Evolutionary conservation across 1,140 invertebrate species (phyloP).

Genomic region (Ips nitidus): DNA sequence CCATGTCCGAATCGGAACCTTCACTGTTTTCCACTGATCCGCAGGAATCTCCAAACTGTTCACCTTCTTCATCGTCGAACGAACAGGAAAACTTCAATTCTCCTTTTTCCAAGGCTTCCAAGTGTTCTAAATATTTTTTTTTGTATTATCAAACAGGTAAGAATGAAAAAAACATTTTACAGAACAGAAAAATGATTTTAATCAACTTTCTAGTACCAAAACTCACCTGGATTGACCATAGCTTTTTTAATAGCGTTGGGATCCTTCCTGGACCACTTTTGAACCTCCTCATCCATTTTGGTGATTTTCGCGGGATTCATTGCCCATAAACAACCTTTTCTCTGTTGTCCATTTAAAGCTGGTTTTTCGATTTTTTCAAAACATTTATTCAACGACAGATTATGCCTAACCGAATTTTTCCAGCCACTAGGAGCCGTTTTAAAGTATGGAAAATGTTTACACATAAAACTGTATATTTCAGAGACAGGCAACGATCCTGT

Average conservation of each 20-base stretch:
- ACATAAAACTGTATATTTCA: slow-evolving; percentile 99
- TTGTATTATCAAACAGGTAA: no score
- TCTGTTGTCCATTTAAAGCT: slow-evolving; percentile 74
- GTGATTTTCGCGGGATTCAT: slow-evolving; percentile 91
- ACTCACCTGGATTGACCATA: slow-evolving; percentile 79
- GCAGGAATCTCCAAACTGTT: slow-evolving; percentile 54
- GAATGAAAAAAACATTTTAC: no score
- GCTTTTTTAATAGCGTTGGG: slow-evolving; percentile 80
- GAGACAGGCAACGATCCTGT: slow-evolving; percentile 94
- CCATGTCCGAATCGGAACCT: slow-evolving; percentile 54
- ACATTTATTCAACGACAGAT: slow-evolving; percentile 94
- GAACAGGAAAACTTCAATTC: slow-evolving; percentile 73
- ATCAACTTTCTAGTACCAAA: no score
- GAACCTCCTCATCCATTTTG: slow-evolving; percentile 97
- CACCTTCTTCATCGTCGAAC: slow-evolving; percentile 48
- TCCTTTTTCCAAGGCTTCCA: slow-evolving; percentile 78
- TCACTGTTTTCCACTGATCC: slow-evolving; percentile 56
- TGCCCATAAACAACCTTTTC: slow-evolving; percentile 93
- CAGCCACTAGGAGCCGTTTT: slow-evolving; percentile 96
- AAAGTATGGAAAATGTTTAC: slow-evolving; percentile 97
- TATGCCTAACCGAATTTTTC: slow-evolving; percentile 97
- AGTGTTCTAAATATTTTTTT: slow-evolving; percentile 59
- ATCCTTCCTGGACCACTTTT: slow-evolving; percentile 95
- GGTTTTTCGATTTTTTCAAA: slow-evolving; percentile 97
- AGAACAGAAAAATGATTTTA: no score